Evolutionary conservation across 2,113 vertebrate genomes (phyloP).

Genomic region (Siphamia tubifer): DNA sequence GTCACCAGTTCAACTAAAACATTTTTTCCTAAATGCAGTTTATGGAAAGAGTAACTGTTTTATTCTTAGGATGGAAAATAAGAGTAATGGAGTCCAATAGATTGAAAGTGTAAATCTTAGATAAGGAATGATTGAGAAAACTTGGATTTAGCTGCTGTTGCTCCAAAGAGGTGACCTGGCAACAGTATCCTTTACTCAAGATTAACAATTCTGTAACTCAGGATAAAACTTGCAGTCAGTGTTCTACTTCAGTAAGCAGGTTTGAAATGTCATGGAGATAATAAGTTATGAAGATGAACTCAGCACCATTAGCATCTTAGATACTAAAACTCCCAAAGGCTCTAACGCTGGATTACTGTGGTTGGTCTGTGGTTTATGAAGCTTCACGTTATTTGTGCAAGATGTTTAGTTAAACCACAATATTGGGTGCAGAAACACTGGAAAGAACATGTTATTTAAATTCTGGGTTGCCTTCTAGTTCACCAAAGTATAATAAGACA

Average conservation of each 20-base stretch:
- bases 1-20: slow-evolving; percentile 2
- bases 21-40: slow-evolving; percentile 5
- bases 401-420: slow-evolving; percentile 42
- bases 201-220: slow-evolving; percentile 33
- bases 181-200: slow-evolving; percentile 15
- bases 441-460: slow-evolving; percentile 24
- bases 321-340: slow-evolving; percentile 39
- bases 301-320: slow-evolving; percentile 32
- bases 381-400: slow-evolving; percentile 49
- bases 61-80: slow-evolving; percentile 28
- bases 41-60: slow-evolving; percentile 18
- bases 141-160: slow-evolving; percentile 28
- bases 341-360: slow-evolving; percentile 51
- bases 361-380: slow-evolving; percentile 47
- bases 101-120: slow-evolving; percentile 27
- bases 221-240: slow-evolving; percentile 36
- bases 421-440: slow-evolving; percentile 32
- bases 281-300: slow-evolving; percentile 48
- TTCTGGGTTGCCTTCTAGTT: neutral
- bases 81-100: slow-evolving; percentile 9
- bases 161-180: slow-evolving; percentile 22
- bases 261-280: slow-evolving; percentile 34
- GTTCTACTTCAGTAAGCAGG: slow-evolving; percentile 3
- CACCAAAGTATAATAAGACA: slow-evolving; percentile 26
- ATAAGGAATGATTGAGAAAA: slow-evolving; percentile 37